A percentile compares a stretch with the other conserved stretches of the same genome.
Evolutionary conservation across 2,888 invertebrate genomes (phyloP).

Genomic region (Calameuta pallipes): DNA sequence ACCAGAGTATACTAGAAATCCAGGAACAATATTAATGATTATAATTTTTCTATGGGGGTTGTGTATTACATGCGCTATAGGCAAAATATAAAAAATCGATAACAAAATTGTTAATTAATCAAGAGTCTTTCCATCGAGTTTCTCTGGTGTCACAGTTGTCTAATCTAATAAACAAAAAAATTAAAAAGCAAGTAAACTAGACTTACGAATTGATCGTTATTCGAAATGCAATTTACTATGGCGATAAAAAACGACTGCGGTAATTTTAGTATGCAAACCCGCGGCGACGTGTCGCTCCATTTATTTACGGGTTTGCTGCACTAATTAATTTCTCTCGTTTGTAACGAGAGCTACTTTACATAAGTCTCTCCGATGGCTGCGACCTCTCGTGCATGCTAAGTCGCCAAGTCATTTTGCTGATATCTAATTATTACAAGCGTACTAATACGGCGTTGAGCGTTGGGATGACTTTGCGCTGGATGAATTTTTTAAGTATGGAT

Average conservation of each 20-base stretch:
- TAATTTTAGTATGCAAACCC: slow-evolving; percentile 17
- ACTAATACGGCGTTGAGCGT: neutral
- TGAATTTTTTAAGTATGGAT: neutral
- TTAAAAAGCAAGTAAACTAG: neutral
- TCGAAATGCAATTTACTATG: neutral
- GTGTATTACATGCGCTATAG: neutral
- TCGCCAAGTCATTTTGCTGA: neutral
- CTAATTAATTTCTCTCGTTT: slow-evolving; percentile 31
- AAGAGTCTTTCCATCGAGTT: neutral
- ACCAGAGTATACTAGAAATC: neutral
- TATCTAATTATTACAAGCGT: neutral
- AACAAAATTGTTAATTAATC: neutral
- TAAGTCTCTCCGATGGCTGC: neutral
- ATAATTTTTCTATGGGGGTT: neutral
- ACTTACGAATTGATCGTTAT: neutral
- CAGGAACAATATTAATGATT: neutral
- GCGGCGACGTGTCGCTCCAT: slow-evolving; percentile 27
- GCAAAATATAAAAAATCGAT: neutral
- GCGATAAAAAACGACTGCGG: neutral
- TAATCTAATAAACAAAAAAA: neutral
- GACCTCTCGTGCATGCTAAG: neutral
- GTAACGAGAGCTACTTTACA: slow-evolving; percentile 18
- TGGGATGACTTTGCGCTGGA: slow-evolving; percentile 2
- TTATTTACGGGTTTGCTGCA: slow-evolving; percentile 27
- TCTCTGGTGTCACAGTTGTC: neutral